These are phyloP conservation scores for Bombus confusus DNA, from an alignment of 1,140 invertebrate species.

Conservation along the genomic window DNA sequence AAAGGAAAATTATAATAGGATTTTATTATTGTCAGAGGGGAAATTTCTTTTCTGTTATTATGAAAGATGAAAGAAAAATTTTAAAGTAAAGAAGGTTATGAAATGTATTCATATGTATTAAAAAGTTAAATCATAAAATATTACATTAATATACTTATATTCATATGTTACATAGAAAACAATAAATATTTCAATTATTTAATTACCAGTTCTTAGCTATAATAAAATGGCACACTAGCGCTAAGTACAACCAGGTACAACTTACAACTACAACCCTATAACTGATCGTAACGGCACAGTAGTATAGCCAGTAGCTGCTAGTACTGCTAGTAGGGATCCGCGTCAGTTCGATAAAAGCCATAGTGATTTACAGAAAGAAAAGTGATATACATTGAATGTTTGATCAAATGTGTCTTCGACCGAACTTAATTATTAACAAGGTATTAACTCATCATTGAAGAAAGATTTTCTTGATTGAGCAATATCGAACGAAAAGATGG, in stretches of 20 bases:
- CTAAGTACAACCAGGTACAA: not conserved
- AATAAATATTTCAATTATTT: not conserved
- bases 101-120: not conserved
- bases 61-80: not conserved
- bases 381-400: constrained; percentile 23
- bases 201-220: not conserved
- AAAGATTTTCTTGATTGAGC: not conserved
- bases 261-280: not conserved
- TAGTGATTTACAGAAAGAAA: constrained; percentile 9
- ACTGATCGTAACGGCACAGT: not conserved
- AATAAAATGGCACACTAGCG: constrained; percentile 33
- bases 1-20: too few relatives aligned
- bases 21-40: not conserved
- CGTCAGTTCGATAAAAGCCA: constrained; percentile 36
- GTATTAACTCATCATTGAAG: not conserved
- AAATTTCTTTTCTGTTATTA: too few relatives aligned
- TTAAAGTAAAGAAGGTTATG: not conserved
- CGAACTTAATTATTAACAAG: not conserved
- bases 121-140: not conserved
- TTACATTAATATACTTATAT: not conserved
- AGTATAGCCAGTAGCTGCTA: not conserved
- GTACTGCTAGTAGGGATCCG: not conserved
- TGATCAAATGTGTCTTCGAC: constrained; percentile 38
- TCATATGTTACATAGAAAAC: not conserved
- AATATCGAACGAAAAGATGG: constrained; percentile 59